Percentiles rank a stretch among this genome's conserved stretches.
These are phyloP conservation scores for Xiphorhynchus elegans DNA, from an alignment of 2,113 vertebrate species.

Conservation along the genomic window DNA sequence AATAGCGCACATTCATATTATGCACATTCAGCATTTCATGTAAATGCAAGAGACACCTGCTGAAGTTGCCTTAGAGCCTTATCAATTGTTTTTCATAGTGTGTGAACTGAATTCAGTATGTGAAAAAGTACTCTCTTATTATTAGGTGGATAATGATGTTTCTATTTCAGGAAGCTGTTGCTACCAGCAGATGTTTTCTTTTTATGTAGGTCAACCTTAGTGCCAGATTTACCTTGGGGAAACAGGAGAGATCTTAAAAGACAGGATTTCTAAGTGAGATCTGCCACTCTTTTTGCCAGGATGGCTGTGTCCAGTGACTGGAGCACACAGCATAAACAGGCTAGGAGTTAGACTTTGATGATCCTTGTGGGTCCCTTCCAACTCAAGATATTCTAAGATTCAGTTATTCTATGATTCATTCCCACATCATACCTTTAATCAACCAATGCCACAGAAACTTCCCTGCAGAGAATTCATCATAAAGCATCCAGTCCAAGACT, in stretches of 20 bases:
- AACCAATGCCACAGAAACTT: background rate
- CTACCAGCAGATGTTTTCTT: background rate
- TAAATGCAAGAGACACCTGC: constrained; percentile 11
- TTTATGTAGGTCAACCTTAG: constrained; percentile 5
- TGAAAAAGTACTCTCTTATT: background rate
- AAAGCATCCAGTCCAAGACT: background rate
- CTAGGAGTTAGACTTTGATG: background rate
- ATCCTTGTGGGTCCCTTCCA: background rate
- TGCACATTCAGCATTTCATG: constrained; percentile 1
- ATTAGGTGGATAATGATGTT: background rate
- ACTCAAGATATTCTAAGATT: background rate
- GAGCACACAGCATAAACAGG: background rate
- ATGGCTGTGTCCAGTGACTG: background rate
- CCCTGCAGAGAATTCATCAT: background rate
- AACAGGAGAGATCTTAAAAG: background rate
- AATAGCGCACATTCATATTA: background rate
- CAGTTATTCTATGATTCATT: background rate
- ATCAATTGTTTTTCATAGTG: constrained; percentile 6
- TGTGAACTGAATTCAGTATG: background rate
- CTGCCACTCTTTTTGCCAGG: background rate
- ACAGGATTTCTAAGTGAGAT: background rate
- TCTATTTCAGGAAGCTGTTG: constrained; percentile 9
- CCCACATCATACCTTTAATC: background rate
- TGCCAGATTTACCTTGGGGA: background rate
- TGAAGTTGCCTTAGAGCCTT: background rate